Percentiles rank a stretch among this genome's conserved stretches.
phyloP scores from a whole-genome alignment of 2,888 invertebrate species.

The Ommatoiulus sabulosus region DNA sequence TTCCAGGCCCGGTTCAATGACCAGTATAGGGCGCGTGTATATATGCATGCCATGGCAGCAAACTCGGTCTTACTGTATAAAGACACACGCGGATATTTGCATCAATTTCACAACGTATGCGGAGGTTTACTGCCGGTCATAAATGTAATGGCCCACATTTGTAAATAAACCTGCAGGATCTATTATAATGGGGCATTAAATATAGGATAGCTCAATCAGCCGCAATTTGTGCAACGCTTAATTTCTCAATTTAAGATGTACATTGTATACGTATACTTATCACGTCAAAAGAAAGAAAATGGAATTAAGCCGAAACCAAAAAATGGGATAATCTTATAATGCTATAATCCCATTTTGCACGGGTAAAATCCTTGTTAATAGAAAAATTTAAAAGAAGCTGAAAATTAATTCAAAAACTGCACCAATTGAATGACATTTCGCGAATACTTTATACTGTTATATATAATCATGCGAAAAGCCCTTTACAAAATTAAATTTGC shows the following conservation, averaged over 20 bases:
- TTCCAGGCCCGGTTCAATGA: conserved; percentile 11
- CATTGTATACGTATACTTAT: too few relatives aligned
- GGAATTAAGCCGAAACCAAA: neutral
- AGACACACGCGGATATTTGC: neutral
- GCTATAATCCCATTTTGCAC: too few relatives aligned
- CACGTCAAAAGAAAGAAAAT: neutral
- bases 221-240: neutral
- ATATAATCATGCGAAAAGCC: too few relatives aligned
- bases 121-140: neutral
- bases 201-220: neutral
- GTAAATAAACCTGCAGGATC: neutral
- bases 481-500: too few relatives aligned
- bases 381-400: too few relatives aligned
- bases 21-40: neutral
- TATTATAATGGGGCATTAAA: neutral
- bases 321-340: neutral
- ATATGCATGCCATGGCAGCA: neutral
- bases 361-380: too few relatives aligned
- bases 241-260: neutral
- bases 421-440: too few relatives aligned
- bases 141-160: neutral
- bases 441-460: too few relatives aligned
- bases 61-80: neutral
- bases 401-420: too few relatives aligned
- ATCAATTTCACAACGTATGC: neutral